A percentile compares a stretch with the other conserved stretches of the same genome.
phyloP scores from a whole-genome alignment of 2,113 vertebrate species.

The Coreoperca whiteheadi region DNA sequence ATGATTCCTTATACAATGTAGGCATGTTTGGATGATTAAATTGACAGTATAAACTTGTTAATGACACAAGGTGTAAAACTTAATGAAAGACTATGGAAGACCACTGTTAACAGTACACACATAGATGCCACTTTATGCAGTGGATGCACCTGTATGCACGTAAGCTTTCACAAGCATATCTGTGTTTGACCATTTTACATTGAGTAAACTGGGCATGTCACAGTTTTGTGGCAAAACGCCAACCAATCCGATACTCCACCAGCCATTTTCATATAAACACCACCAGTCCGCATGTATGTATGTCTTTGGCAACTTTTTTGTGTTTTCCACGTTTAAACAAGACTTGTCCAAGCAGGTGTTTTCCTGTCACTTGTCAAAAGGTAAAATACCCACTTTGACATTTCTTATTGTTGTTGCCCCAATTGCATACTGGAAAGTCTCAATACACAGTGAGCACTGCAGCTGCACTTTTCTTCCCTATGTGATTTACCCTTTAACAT shows the following conservation, averaged over 20 bases:
- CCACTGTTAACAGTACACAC: too few relatives aligned
- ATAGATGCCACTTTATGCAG: too few relatives aligned
- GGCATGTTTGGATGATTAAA: too few relatives aligned
- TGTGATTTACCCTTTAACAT: constrained; percentile 35
- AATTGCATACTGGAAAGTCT: not conserved
- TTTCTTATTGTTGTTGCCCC: not conserved
- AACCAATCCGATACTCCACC: not conserved
- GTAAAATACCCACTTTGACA: not conserved
- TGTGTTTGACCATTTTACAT: not conserved
- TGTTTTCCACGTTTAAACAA: not conserved
- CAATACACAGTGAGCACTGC: not conserved
- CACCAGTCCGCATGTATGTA: not conserved
- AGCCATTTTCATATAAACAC: not conserved
- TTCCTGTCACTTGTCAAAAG: not conserved
- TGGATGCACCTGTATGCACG: not conserved
- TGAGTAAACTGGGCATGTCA: not conserved
- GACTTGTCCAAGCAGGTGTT: not conserved
- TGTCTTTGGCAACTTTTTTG: not conserved
- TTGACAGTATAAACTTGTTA: too few relatives aligned
- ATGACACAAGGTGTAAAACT: too few relatives aligned
- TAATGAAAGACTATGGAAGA: too few relatives aligned
- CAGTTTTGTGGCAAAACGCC: not conserved
- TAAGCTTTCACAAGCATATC: not conserved
- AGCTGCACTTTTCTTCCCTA: not conserved
- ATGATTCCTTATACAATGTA: too few relatives aligned